Conservation (phyloP, 1,140 invertebrate genomes). For the Dendroctonus valens region DNA sequence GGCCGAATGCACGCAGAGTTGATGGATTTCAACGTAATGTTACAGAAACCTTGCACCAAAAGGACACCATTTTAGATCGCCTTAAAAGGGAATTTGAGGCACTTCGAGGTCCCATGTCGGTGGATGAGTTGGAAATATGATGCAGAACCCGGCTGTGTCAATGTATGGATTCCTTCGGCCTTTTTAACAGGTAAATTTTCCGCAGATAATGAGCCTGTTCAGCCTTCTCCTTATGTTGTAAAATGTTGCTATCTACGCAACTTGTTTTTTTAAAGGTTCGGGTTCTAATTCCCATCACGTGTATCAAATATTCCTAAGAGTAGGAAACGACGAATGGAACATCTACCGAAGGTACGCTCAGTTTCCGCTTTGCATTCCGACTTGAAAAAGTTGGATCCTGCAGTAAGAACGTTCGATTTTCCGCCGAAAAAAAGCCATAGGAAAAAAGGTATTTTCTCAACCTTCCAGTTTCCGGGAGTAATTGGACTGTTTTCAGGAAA, state of each 20-base stretch:
- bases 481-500: conserved; percentile 60
- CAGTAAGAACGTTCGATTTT: conserved; percentile 80
- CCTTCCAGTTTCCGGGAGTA: not conserved
- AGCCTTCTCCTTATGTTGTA: not conserved
- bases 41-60: conserved; percentile 55
- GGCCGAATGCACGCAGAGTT: conserved; percentile 95
- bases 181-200: conserved; percentile 71
- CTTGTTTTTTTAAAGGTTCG: conserved; percentile 38
- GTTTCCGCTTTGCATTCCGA: conserved; percentile 77
- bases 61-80: conserved; percentile 65
- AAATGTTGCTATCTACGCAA: not conserved
- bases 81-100: conserved; percentile 67
- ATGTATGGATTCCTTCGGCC: conserved; percentile 87
- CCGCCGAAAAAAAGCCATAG: conserved; percentile 91
- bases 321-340: conserved; percentile 89
- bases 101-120: conserved; percentile 64
- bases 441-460: conserved; percentile 70
- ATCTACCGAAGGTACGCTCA: conserved; percentile 89
- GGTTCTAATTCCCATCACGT: conserved; percentile 73
- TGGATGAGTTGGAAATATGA: conserved; percentile 52
- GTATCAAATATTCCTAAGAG: conserved; percentile 86
- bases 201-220: not conserved
- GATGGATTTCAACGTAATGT: conserved; percentile 85
- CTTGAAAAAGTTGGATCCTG: conserved; percentile 77
- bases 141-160: conserved; percentile 55